phyloP scores from a whole-genome alignment of 1,140 invertebrate species.

The Macrocentrus cingulum region DNA sequence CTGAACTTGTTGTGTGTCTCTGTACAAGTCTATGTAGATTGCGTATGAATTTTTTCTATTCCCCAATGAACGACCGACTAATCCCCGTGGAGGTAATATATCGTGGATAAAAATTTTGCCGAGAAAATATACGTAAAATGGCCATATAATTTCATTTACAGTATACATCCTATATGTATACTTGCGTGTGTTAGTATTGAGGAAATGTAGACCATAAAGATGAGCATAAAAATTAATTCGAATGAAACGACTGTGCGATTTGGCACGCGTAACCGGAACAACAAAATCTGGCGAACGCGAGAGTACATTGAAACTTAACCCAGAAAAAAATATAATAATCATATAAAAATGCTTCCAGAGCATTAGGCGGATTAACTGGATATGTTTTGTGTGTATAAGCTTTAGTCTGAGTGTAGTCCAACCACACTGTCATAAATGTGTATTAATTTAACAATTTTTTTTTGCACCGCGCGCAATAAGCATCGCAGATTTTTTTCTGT shows the following conservation, averaged over 20 bases:
- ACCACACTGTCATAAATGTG: too few species aligned
- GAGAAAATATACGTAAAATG: background rate
- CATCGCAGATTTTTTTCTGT: too few species aligned
- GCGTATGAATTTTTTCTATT: conserved; percentile 38
- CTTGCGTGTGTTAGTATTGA: background rate
- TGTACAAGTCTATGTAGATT: conserved; percentile 43
- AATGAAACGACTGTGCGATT: background rate
- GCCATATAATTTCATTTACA: background rate
- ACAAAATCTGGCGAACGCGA: conserved; percentile 8
- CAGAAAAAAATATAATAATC: conserved; percentile 1
- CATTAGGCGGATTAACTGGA: too few species aligned
- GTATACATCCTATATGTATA: too few species aligned
- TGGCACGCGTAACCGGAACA: conserved; percentile 10
- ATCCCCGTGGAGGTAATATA: background rate
- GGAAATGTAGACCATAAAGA: conserved; percentile 1
- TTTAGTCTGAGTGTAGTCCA: conserved; percentile 1
- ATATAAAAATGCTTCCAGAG: conserved; percentile 16
- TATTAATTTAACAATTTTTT: too few species aligned
- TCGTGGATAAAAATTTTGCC: background rate
- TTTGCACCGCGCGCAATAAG: too few species aligned
- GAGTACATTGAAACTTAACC: conserved; percentile 4
- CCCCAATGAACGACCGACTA: background rate
- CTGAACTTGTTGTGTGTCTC: background rate
- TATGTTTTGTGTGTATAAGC: too few species aligned
- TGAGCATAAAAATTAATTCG: conserved; percentile 4